phyloP scores from a whole-genome alignment of 2,888 invertebrate species.

The Catocala nupta region DNA sequence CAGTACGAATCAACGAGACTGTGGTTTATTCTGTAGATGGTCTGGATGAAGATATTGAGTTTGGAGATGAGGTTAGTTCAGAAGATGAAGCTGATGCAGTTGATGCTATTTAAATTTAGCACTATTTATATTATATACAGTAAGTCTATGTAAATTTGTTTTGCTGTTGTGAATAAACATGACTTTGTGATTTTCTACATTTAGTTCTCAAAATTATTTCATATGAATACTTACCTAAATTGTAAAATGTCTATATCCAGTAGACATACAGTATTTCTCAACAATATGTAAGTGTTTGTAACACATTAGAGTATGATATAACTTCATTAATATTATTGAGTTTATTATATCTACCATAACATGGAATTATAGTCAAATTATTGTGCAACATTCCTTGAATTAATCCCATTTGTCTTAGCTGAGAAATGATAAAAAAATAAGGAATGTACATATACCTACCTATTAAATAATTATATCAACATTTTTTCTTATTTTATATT shows the following conservation, averaged over 20 bases:
- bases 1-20: conserved; percentile 98
- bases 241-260: conserved; percentile 56
- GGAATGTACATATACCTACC: conserved; percentile 79
- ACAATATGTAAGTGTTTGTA: conserved; percentile 64
- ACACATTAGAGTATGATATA: conserved; percentile 55
- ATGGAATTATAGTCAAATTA: conserved; percentile 58
- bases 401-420: conserved; percentile 56
- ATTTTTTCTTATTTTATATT: conserved; percentile 52
- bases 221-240: conserved; percentile 55
- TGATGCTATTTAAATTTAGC: conserved; percentile 87
- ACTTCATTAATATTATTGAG: conserved; percentile 48
- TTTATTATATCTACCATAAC: conserved; percentile 41
- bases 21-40: conserved; percentile 98
- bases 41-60: conserved; percentile 98
- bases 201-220: conserved; percentile 72
- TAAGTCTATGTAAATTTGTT: conserved; percentile 85
- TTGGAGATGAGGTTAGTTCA: conserved; percentile 97
- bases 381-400: conserved; percentile 80
- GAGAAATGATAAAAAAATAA: conserved; percentile 62
- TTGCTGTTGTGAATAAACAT: conserved; percentile 78
- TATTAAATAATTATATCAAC: conserved; percentile 74
- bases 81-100: conserved; percentile 94
- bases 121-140: conserved; percentile 74
- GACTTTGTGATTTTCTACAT: conserved; percentile 72
- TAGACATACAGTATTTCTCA: conserved; percentile 57